Evolutionary conservation across 1,140 invertebrate species (phyloP).

Genomic region (Drosophila arawakana): DNA sequence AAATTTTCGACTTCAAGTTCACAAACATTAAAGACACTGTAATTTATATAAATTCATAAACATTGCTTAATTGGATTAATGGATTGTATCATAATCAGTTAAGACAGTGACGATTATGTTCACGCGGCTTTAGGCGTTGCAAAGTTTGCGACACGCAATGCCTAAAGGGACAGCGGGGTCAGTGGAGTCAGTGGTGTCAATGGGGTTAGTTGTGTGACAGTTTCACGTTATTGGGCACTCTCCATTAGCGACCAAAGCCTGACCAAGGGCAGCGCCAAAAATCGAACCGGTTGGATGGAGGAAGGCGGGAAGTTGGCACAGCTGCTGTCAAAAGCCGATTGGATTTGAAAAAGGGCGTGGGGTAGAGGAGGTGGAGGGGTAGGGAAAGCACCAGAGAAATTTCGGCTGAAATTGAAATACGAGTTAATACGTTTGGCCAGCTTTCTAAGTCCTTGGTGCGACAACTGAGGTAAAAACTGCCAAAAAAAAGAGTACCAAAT

Average conservation of each 20-base stretch:
- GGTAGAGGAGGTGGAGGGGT: too few species aligned
- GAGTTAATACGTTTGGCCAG: conserved; percentile 34
- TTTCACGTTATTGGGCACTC: not conserved
- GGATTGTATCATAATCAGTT: too few species aligned
- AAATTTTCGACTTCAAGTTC: too few species aligned
- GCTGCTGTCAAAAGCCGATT: conserved; percentile 16
- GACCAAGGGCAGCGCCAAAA: not conserved
- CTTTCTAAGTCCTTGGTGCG: conserved; percentile 3
- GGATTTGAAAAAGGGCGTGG: not conserved
- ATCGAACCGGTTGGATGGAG: not conserved
- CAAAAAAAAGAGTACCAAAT: not conserved
- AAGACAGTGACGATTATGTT: not conserved
- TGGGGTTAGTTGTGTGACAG: not conserved
- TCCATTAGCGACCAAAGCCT: conserved; percentile 83
- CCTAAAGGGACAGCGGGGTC: not conserved
- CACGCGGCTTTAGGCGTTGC: not conserved
- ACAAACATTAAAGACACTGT: too few species aligned
- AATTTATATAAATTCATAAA: too few species aligned
- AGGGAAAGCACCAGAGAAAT: not conserved
- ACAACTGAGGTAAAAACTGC: conserved; percentile 1
- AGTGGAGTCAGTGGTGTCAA: not conserved
- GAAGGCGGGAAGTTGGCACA: conserved; percentile 34
- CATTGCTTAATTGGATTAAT: too few species aligned
- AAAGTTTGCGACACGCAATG: not conserved
- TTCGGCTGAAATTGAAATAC: conserved; percentile 39